Conservation (phyloP, 2,888 invertebrate genomes). For the Caenorhabditis doughertyi region DNA sequence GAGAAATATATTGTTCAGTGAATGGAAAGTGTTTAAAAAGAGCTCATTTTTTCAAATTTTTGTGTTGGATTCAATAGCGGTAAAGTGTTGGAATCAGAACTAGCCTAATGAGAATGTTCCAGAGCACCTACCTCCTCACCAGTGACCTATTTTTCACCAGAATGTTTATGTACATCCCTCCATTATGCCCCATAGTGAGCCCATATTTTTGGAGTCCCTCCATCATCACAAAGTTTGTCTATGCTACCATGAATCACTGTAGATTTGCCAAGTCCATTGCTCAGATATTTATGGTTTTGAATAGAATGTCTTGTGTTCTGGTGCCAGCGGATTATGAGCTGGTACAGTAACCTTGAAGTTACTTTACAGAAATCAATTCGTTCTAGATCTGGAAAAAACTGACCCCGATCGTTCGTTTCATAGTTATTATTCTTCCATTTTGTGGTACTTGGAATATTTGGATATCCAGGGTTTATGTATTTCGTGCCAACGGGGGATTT, state of each 20-base stretch:
- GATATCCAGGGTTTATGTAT: slow-evolving; percentile 3
- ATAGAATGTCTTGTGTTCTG: slow-evolving; percentile 36
- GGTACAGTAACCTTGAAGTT: background rate
- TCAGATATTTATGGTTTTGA: slow-evolving; percentile 33
- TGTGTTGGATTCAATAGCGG: slow-evolving; percentile 27
- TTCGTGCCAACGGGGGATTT: slow-evolving; percentile 15
- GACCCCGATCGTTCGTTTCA: background rate
- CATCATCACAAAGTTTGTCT: slow-evolving; percentile 11
- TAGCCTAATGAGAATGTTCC: background rate
- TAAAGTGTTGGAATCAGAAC: no score
- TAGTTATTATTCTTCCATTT: background rate
- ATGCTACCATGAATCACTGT: background rate
- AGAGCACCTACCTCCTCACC: slow-evolving; percentile 1
- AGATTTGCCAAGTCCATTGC: slow-evolving; percentile 23
- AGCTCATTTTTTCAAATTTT: slow-evolving; percentile 36
- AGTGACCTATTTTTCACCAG: slow-evolving; percentile 1
- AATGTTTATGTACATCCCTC: slow-evolving; percentile 32
- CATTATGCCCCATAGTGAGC: slow-evolving; percentile 13
- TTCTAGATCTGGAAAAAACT: background rate
- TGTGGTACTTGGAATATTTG: slow-evolving; percentile 1
- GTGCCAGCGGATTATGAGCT: slow-evolving; percentile 17
- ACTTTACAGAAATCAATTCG: background rate
- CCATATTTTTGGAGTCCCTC: slow-evolving; percentile 33
- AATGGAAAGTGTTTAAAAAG: background rate
- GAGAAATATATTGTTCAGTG: background rate